Conservation (phyloP, 2,113 vertebrate species). For the Ranitomeya imitator region DNA sequence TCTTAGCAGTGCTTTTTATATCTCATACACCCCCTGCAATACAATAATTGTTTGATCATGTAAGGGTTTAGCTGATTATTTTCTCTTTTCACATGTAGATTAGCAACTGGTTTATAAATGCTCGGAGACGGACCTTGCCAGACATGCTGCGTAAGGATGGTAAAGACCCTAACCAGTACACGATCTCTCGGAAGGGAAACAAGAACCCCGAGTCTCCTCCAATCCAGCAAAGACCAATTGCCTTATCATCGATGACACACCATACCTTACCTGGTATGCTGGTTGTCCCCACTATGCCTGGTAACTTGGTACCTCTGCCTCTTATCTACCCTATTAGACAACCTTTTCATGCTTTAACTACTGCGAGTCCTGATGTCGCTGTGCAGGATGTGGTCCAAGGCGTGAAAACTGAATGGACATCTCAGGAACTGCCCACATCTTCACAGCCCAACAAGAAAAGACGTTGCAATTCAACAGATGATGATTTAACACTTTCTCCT, state of each 20-base stretch:
- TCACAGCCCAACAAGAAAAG: too few relatives aligned
- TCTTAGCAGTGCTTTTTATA: too few relatives aligned
- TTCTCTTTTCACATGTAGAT: conserved; percentile 73
- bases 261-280: conserved; percentile 61
- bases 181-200: conserved; percentile 86
- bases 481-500: conserved; percentile 83
- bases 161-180: conserved; percentile 93
- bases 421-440: conserved; percentile 58
- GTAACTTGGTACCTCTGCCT: conserved; percentile 48
- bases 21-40: too few relatives aligned
- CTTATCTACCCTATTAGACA: conserved; percentile 64
- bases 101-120: conserved; percentile 99
- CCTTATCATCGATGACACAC: conserved; percentile 43
- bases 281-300: conserved; percentile 66
- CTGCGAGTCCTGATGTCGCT: conserved; percentile 57
- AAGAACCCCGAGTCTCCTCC: conserved; percentile 64
- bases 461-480: too few relatives aligned
- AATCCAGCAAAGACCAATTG: not conserved
- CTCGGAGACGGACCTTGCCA: conserved; percentile 87
- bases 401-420: conserved; percentile 60
- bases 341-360: conserved; percentile 69
- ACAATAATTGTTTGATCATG: not conserved
- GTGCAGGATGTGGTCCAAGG: conserved; percentile 55
- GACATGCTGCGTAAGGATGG: conserved; percentile 93
- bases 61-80: not conserved